These are phyloP conservation scores for Crotalus helleri DNA, from an alignment of 2,113 vertebrate genomes.

Conservation along the genomic window DNA sequence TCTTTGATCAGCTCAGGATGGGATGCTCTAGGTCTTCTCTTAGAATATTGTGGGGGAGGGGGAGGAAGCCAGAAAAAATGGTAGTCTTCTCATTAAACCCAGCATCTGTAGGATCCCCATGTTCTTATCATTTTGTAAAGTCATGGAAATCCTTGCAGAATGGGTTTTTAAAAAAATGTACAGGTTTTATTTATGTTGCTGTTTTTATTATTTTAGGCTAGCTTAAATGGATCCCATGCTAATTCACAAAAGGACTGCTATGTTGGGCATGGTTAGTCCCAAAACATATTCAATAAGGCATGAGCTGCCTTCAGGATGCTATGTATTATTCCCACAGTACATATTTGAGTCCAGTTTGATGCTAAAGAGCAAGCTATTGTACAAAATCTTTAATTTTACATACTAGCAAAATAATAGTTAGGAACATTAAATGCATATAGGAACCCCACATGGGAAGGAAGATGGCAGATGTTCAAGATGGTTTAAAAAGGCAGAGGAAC, in stretches of 20 bases:
- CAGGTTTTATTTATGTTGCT: neutral
- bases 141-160: neutral
- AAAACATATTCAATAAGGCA: neutral
- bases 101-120: neutral
- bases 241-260: neutral
- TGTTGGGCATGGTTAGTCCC: neutral
- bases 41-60: neutral
- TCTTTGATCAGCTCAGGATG: neutral
- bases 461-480: neutral
- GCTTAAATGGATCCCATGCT: neutral
- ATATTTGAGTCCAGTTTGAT: neutral
- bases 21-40: neutral
- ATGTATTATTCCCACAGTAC: neutral
- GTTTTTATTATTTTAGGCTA: neutral
- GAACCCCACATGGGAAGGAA: neutral
- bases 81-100: neutral
- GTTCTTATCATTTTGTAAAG: neutral
- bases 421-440: neutral
- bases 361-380: neutral
- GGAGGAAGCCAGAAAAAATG: neutral
- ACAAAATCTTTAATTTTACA: neutral
- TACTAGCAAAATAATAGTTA: neutral
- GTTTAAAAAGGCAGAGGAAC: neutral
- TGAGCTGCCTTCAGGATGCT: neutral
- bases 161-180: neutral